Base-by-base conservation (phyloP, 2,113 vertebrate genomes). In the Phalacrocorax pelagicus region DNA sequence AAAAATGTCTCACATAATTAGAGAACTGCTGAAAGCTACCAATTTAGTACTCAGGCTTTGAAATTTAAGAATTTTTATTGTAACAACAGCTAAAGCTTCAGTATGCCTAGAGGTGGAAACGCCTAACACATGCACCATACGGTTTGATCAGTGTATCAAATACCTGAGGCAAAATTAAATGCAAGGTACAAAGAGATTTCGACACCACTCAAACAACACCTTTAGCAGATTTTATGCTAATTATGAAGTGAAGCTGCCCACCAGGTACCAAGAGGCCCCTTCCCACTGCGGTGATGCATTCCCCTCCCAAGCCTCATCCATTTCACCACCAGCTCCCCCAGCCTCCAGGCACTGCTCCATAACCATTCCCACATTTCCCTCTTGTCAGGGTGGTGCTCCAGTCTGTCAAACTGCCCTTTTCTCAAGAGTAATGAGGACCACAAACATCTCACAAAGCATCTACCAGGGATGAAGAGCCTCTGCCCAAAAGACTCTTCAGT, bases 1-100 rank as follows among this genome's bases (percentile, higher is more conserved):
- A 96, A 88, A 97, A 97, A 95, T 75, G 84, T 78, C 92, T 85
- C 94, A 96, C 90, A 34, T 93, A 97, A 96, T 97, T 95, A 94
- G 81, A 90, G 95, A 95, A 87, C 88, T 90, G 92, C 95, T 96
- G 95, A 97, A 97, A 97, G 94, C 73, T 62, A 91, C 95, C 97
- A 94, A 97, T 92, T 97, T 97, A 96, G 93, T 11, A 26, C 96
- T 97, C 94, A 92, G 86, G 89, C 81, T 96, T 81, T 30, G 57
- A 88, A 87, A 94, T 65, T 36, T 14, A 38, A 47, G 88, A 12
- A 67, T 93, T 84, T 91, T 90, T 78, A 93, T 82, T 80, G 86
- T 75, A 96, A 91, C 77, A 86, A 69, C 91, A 75, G 94, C 89
- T 54, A 86, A 58, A 86, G 75, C 75, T 62, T 30, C 62, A 13